Base-by-base conservation (phyloP, 2,888 invertebrate genomes). In the Heteropelma amictum region DNA sequence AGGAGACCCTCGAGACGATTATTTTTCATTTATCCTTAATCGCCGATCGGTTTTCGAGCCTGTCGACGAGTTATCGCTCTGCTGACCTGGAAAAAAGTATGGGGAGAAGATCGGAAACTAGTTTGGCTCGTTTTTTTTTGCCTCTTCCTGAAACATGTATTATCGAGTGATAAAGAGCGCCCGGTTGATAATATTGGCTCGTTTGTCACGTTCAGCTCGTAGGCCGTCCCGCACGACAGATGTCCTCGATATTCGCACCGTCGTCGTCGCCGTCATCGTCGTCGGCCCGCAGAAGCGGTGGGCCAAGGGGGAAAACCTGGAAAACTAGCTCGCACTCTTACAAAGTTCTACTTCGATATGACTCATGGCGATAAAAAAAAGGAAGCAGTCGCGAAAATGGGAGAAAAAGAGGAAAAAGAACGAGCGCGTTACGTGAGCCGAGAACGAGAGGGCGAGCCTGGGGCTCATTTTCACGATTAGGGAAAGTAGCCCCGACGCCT, bases 1-100 rank as follows among this genome's bases (percentile, higher is more conserved):
- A n/a, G n/a, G n/a, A n/a, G n/a, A n/a, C n/a, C n/a, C n/a, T n/a
- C n/a, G n/a, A n/a, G n/a, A n/a, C n/a, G n/a, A n/a, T n/a, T 53
- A 28, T 63, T 35, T 68, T 65, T 72, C 63, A 75, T 33, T 68
- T 54, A 45, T 65, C 61, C 47, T 40, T 35, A 67, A n/a, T n/a
- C n/a, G n/a, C n/a, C n/a, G n/a, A n/a, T n/a, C n/a, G n/a, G n/a
- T n/a, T n/a, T n/a, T n/a, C n/a, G n/a, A n/a, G n/a, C n/a, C n/a
- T n/a, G n/a, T 42, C 3, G 26, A 45, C 47, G 47, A 61, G 47
- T 61, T 61, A 33, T 47, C 61, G 19, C 23, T 47, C 47, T 21
- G 61, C 47, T 35, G 7, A 5, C 10, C 26, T 23, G 5, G 30
- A 7, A 1, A 30, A 47, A 49, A 23, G 3, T 4, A 5, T 21